Evolutionary conservation across 2,888 invertebrate genomes (phyloP), one percentile per base, ranked within the genome.

Genomic region (Shargacucullia verbasci): DNA sequence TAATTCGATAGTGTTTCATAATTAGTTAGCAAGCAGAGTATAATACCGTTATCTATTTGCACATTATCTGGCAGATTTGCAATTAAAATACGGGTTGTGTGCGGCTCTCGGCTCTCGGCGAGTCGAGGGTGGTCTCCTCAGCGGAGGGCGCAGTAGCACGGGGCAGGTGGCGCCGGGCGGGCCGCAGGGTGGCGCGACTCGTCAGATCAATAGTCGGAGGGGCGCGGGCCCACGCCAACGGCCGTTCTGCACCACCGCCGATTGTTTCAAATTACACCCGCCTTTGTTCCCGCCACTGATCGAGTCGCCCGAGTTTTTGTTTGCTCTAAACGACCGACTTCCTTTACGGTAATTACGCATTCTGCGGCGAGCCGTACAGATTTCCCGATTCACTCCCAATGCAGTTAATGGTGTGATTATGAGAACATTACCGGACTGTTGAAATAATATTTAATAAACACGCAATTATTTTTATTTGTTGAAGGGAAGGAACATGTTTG

Each of bases 1-100:
- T 85, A 84, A 89, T 85, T 86, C 80, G 82, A 89, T 90, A 87
- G 84, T 83, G 82, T 83, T 85, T 85, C 82, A 88, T 91, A 90
- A 92, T 91, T 88, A 92, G 90, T 91, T 87, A 90, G 87, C 89
- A 86, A 90, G 88, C 83, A 79, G 85, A 88, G 89, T 90, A 90
- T 92, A 92, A 94, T 91, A 83, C 88, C 85, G 91, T 92, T 94
- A 93, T 93, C 92, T 93, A 92, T 94, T 94, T 93, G 91, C 91
- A 89, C 92, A 92, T 94, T 92, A 93, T 92, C 94, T 92, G 88
- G 91, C 90, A 92, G 92, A 94, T 94, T 93, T 93, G 92, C 94
- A 94, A 94, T 94, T 94, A 94, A 93, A 94, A 93, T 92, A 90
- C 86, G 91, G 91, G 90, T 87, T 89, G 89, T 88, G 81, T 80